Evolutionary conservation across 1,140 invertebrate genomes (phyloP), one percentile per base, ranked within the genome.

Genomic region (Venturia canescens): DNA sequence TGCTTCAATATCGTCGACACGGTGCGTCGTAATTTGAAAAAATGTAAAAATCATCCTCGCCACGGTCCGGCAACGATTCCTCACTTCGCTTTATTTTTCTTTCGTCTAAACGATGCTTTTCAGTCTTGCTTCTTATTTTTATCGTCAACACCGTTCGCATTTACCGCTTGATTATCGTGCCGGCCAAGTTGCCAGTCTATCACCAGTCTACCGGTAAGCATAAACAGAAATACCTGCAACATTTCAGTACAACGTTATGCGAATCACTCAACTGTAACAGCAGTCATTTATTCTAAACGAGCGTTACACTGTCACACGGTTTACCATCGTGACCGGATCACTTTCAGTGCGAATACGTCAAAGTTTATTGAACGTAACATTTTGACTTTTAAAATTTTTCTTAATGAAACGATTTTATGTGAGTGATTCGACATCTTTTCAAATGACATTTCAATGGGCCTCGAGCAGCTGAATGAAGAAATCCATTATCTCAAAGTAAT

Each of bases 181-280:
- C 92, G 89, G 84, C 91, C 91, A 1, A 94, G 82, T 83, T 96
- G 95, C 87, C 93, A 94, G 79, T 95, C 94, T 70, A 97, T 95
- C 18, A 99, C 96, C 60, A 99, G 92, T 82, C 98, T 94, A 84
- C 98, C 98, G 67, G 94, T 95, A n/a, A 99, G 92, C 95, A 99
- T 98, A 86, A 99, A 97, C 86, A 98, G 96, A 91, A 99, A 99
- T 18, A 99, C 94, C 93, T 94, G 85, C 75, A 86, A 88, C 44
- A 70, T 79, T 80, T 67, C 18, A 34, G 66, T 48, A 50, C 31
- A n/a, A 71, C 16, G 21, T 67, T 27, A 15, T 53, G 11, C 18
- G 4, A 77, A 63, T 53, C n/a, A 77, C 4, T 63, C 21, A 66
- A 44, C 5, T 38, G 27, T 15, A 34, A 72, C 3, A 60, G 21